phyloP scores from a whole-genome alignment of 2,113 vertebrate genomes.

The Anguilla rostrata region DNA sequence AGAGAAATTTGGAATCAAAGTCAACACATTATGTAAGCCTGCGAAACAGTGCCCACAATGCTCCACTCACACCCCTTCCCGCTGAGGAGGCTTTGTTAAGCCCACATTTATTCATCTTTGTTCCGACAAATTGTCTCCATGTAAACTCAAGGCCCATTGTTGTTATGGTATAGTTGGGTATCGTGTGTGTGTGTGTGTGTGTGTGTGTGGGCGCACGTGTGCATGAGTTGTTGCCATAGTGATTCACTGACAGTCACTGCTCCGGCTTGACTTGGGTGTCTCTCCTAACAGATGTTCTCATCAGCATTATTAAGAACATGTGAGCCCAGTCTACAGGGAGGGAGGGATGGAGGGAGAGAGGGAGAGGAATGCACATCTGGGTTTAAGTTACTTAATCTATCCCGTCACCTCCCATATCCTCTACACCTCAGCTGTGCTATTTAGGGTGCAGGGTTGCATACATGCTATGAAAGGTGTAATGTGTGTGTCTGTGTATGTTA shows the following conservation, averaged over 20 bases:
- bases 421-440: not conserved
- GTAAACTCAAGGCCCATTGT: not conserved
- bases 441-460: not conserved
- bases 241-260: slow-evolving; percentile 13
- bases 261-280: not conserved
- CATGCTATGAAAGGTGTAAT: not conserved
- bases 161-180: not conserved
- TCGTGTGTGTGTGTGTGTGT: not conserved
- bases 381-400: not conserved
- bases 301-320: slow-evolving; percentile 3
- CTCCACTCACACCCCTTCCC: not conserved
- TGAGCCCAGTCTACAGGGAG: not conserved
- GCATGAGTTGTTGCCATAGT: not conserved
- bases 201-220: not conserved
- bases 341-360: not conserved
- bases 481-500: not conserved
- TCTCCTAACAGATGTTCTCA: slow-evolving; percentile 23
- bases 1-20: slow-evolving; percentile 3
- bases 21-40: slow-evolving; percentile 19
- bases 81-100: not conserved
- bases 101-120: not conserved
- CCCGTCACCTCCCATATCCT: not conserved
- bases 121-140: not conserved
- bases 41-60: not conserved
- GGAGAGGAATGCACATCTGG: slow-evolving; percentile 4